A percentile compares a stretch with the other conserved stretches of the same genome.
Conservation (phyloP, 2,113 vertebrate genomes). For the Heterotilapia buettikoferi region DNA sequence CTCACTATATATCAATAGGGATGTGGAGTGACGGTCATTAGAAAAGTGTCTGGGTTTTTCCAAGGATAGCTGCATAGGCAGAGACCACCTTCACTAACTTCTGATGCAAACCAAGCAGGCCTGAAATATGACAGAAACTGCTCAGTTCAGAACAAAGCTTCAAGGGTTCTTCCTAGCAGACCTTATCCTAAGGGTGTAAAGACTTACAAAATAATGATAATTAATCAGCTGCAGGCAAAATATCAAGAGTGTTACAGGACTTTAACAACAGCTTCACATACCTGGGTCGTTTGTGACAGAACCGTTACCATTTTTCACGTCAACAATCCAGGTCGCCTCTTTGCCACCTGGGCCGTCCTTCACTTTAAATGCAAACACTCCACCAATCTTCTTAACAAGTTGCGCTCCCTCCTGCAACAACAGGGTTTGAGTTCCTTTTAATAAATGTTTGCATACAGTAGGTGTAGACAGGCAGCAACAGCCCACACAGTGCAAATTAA, state of each 20-base stretch:
- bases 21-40: background rate
- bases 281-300: constrained; percentile 81
- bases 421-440: background rate
- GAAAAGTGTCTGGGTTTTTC: background rate
- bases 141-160: background rate
- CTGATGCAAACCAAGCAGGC: background rate
- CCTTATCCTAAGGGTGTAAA: background rate
- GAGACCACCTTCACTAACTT: background rate
- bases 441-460: background rate
- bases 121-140: background rate
- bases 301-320: constrained; percentile 88
- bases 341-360: constrained; percentile 85
- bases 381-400: constrained; percentile 88
- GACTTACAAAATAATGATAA: background rate
- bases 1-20: background rate
- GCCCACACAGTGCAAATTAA: background rate
- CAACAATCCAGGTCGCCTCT: constrained; percentile 88
- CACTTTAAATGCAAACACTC: constrained; percentile 91
- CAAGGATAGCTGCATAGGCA: background rate
- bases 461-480: background rate
- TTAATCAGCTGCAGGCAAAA: background rate
- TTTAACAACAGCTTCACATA: constrained; percentile 24
- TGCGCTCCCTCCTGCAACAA: constrained; percentile 82
- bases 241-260: background rate
- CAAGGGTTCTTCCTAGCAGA: background rate